phyloP scores from a whole-genome alignment of 2,797 vertebrate species.

The Momotus momota region DNA sequence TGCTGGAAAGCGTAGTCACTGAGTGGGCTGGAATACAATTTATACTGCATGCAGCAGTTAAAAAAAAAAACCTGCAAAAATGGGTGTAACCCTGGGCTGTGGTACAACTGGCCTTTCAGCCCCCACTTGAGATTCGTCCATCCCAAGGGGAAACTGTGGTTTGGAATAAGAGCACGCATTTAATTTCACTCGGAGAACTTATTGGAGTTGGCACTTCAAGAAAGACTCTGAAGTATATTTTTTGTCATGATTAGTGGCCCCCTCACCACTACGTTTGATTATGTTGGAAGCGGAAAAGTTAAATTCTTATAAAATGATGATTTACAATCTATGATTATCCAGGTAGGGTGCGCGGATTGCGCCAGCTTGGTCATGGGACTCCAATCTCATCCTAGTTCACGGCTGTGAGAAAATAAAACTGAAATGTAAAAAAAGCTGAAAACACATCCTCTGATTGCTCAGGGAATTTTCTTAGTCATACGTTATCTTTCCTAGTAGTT shows the following conservation, averaged over 20 bases:
- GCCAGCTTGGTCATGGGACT: conserved; percentile 75
- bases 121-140: conserved; percentile 80
- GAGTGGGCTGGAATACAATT: conserved; percentile 71
- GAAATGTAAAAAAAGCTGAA: conserved; percentile 67
- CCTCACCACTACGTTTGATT: conserved; percentile 79
- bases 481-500: conserved; percentile 62
- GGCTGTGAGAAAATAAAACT: conserved; percentile 77
- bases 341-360: conserved; percentile 76
- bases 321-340: conserved; percentile 79
- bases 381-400: conserved; percentile 64
- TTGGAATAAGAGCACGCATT: conserved; percentile 82
- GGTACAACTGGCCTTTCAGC: conserved; percentile 82
- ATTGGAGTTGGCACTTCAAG: conserved; percentile 85
- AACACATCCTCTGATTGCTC: conserved; percentile 73
- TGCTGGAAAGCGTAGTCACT: conserved; percentile 74
- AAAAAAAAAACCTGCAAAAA: conserved; percentile 72
- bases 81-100: conserved; percentile 86
- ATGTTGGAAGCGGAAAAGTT: conserved; percentile 82
- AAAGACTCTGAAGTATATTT: conserved; percentile 84
- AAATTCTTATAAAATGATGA: conserved; percentile 81
- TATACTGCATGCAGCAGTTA: conserved; percentile 77
- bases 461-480: conserved; percentile 74
- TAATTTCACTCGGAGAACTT: conserved; percentile 85
- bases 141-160: conserved; percentile 86
- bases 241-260: conserved; percentile 83